These are phyloP conservation scores for Lampris megalopsis DNA, from an alignment of 2,113 vertebrate genomes.

Conservation along the genomic window DNA sequence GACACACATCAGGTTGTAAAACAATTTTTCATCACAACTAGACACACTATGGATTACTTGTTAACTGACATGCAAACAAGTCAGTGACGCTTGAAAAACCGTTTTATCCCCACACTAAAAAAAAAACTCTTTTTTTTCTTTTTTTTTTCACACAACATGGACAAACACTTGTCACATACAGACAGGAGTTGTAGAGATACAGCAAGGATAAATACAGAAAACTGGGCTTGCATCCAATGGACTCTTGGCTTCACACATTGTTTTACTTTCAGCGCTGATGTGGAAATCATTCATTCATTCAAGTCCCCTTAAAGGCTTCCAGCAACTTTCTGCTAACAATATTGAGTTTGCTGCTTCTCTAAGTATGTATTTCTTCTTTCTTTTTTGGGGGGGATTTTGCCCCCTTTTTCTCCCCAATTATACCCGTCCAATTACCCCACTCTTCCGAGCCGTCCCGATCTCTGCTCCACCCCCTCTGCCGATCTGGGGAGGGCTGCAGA, in stretches of 20 bases:
- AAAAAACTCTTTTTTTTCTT: neutral
- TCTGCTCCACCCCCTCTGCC: too few species aligned
- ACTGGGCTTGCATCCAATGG: constrained; percentile 52
- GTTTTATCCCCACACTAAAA: constrained; percentile 13
- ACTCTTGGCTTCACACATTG: constrained; percentile 13
- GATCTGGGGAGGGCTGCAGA: too few species aligned
- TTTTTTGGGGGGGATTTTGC: too few species aligned
- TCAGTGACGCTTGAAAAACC: constrained; percentile 4
- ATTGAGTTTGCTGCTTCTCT: neutral
- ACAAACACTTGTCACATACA: constrained; percentile 43
- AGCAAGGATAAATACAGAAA: constrained; percentile 19
- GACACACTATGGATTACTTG: constrained; percentile 13
- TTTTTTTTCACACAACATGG: constrained; percentile 42
- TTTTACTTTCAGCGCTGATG: neutral
- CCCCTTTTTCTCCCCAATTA: too few species aligned
- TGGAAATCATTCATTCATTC: neutral
- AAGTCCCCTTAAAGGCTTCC: constrained; percentile 1
- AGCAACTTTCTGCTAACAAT: neutral
- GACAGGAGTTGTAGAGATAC: constrained; percentile 8
- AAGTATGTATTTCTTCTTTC: too few species aligned
- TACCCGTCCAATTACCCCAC: too few species aligned
- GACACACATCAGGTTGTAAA: neutral
- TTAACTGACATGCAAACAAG: constrained; percentile 21
- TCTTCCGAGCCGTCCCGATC: too few species aligned
- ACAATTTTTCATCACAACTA: constrained; percentile 26